A percentile compares a stretch with the other conserved stretches of the same genome.
These are phyloP conservation scores for Volucella inflata DNA, from an alignment of 2,888 invertebrate genomes.

Conservation along the genomic window DNA sequence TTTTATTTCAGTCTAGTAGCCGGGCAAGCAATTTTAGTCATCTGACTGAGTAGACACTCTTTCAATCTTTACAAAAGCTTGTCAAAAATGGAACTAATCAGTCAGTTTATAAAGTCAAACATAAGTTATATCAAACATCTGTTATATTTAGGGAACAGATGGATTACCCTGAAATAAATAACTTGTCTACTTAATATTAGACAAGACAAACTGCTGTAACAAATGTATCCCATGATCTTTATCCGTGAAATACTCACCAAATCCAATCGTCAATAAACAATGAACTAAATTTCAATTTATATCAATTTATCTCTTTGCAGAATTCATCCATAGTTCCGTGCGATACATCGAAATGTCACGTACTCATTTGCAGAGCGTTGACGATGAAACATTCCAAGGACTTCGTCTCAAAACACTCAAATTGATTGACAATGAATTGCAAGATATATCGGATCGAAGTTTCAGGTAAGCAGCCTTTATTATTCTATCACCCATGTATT, in stretches of 20 bases:
- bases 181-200: no score
- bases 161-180: no score
- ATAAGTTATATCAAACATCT: no score
- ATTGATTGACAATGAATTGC: constrained; percentile 92
- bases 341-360: constrained; percentile 93
- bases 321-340: constrained; percentile 91
- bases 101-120: no score
- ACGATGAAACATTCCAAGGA: constrained; percentile 91
- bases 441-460: constrained; percentile 91
- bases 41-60: no score
- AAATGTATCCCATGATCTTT: background rate
- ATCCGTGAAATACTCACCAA: background rate
- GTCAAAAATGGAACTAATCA: no score
- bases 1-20: no score
- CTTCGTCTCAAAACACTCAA: constrained; percentile 91
- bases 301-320: constrained; percentile 85
- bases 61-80: no score
- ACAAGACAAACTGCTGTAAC: no score
- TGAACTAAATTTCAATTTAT: constrained; percentile 39
- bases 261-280: background rate
- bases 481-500: constrained; percentile 3
- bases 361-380: constrained; percentile 91
- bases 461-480: constrained; percentile 87
- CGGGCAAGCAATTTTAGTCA: no score
- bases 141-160: no score